Base-by-base conservation (phyloP, 2,888 invertebrate genomes). In the Platerodrilus igneus region DNA sequence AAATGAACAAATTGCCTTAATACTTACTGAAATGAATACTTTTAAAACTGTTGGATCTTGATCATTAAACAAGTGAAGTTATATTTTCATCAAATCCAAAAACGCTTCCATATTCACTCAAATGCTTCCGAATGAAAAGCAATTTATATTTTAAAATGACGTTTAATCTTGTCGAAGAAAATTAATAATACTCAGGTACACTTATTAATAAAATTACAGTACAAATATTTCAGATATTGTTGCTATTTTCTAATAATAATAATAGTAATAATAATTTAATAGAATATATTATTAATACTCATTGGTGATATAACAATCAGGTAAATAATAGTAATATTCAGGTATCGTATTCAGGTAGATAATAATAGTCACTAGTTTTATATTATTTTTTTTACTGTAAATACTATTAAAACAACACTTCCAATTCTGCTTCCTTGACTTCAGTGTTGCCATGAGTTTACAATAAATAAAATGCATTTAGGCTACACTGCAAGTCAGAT, bases 61-160 rank as follows among this genome's bases (percentile, higher is more conserved):
- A n/a, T n/a, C n/a, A n/a, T n/a, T n/a, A n/a, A n/a, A n/a, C n/a
- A n/a, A n/a, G n/a, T n/a, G n/a, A n/a, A n/a, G n/a, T n/a, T n/a
- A n/a, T n/a, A 34, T 30, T 29, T 34, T 27, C 32, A 36, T 41
- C 37, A 23, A 30, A 43, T 45, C 53, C 54, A 61, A n/a, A n/a
- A 51, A 61, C 54, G 59, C 59, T 62, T 60, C 60, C 59, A 60
- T 45, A 53, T 50, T 43, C 52, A 57, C 53, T 51, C 46, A 52
- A 47, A 61, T 57, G 62, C 63, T 63, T 64, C 61, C 62, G 53
- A 47, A 51, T 39, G n/a, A 48, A 43, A 53, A 55, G 51, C 52
- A 53, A 53, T 53, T 46, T 50, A 41, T 33, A 47, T 33, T 37
- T 21, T 21, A 48, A 48, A 47, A 51, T 46, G 40, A 23, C 21